Evolutionary conservation across 2,113 vertebrate genomes (phyloP), one percentile per base, ranked within the genome.

Genomic region (Zosterops pallidus): DNA sequence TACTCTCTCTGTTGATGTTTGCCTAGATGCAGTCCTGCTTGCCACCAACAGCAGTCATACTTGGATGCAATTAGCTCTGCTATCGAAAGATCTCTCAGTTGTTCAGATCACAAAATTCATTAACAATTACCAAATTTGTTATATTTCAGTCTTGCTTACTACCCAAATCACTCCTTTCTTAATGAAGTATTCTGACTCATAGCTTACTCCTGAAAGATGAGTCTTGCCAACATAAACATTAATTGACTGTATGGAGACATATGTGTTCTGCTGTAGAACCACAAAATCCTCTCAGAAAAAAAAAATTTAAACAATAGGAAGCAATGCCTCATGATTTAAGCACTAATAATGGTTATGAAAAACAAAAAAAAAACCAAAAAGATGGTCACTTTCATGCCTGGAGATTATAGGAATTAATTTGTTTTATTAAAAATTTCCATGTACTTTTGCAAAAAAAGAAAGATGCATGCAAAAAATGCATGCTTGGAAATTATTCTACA

Each of bases 181-280:
- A 13, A 68, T 31, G 14, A 76, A 50, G 14, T 25, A 67, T 29
- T 62, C 57, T 47, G 44, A 86, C 52, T 80, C 68, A 76, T 0
- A 60, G 53, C 28, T 65, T 77, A 50, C 14, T 47, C 37, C 39
- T 3, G 1, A 52, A 89, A 78, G 26, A 50, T 2, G 0, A 63
- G 25, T 26, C 59, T 67, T 77, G 59, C 26, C 24, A 69, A 64
- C 22, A 69, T 12, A 79, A 83, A 50, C 14, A 14, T 56, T 86
- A 50, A 7, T 64, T 76, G 29, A 72, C 24, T 39, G 12, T 6
- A 41, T 39, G 26, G 18, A 83, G 26, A 72, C 14, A 12, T 39
- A 47, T 0, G 0, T 24, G 8, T 49, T 81, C 41, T 89, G 33
- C 26, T 14, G 3, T 41, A 55, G 12, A 89, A 60, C 33, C 11